phyloP scores from a whole-genome alignment of 2,113 vertebrate species.

The Xenopus laevis region DNA sequence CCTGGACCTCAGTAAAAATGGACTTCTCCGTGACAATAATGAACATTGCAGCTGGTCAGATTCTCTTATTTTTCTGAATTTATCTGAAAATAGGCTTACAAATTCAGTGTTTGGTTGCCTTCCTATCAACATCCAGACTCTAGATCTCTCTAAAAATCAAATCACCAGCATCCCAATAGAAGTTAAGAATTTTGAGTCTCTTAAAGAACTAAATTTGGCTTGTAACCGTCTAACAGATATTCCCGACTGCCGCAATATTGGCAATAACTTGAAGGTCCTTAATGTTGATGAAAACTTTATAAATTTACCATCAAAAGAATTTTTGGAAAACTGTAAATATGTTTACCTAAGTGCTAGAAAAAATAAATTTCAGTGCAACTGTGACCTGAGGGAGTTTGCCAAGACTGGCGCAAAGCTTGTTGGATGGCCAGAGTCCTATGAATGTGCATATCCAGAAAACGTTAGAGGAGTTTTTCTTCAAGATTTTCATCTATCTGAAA shows the following conservation, averaged over 20 bases:
- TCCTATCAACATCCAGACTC: slow-evolving; percentile 57
- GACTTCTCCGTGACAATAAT: slow-evolving; percentile 54
- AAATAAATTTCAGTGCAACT: slow-evolving; percentile 81
- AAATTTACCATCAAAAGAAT: slow-evolving; percentile 57
- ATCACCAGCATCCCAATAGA: slow-evolving; percentile 61
- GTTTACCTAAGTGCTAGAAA: slow-evolving; percentile 64
- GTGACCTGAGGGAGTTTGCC: slow-evolving; percentile 69
- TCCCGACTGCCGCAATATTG: slow-evolving; percentile 64
- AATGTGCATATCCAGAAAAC: slow-evolving; percentile 71
- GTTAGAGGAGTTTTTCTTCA: slow-evolving; percentile 58
- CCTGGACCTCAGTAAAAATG: slow-evolving; percentile 77
- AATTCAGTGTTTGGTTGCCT: slow-evolving; percentile 74
- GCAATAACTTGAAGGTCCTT: slow-evolving; percentile 58
- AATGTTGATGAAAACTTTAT: slow-evolving; percentile 66
- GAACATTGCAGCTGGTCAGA: slow-evolving; percentile 65
- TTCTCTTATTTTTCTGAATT: slow-evolving; percentile 64
- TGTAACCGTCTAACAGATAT: slow-evolving; percentile 71
- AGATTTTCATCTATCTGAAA: slow-evolving; percentile 61
- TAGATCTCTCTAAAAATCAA: slow-evolving; percentile 74
- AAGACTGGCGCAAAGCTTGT: slow-evolving; percentile 50
- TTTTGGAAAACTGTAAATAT: slow-evolving; percentile 64
- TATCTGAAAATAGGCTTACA: slow-evolving; percentile 73
- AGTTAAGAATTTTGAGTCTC: slow-evolving; percentile 52
- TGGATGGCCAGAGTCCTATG: slow-evolving; percentile 73
- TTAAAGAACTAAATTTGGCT: slow-evolving; percentile 74